Percentiles rank a stretch among this genome's conserved stretches.
Evolutionary conservation across 1,140 invertebrate genomes (phyloP).

Genomic region (Cyphomyrmex costatus): DNA sequence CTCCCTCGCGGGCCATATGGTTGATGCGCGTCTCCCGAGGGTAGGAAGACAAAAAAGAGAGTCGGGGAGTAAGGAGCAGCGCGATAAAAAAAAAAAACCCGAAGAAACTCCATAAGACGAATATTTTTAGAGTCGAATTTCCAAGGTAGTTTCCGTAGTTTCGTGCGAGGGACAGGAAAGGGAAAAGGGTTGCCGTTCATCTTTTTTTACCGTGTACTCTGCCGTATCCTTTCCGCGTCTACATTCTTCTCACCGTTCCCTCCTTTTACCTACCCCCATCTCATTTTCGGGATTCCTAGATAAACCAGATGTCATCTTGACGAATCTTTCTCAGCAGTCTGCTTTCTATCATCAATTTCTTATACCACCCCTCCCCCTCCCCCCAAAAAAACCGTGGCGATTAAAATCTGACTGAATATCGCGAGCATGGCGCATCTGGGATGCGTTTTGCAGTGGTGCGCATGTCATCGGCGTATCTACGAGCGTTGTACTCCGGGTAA

Average conservation of each 20-base stretch:
- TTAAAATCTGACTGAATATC: not conserved
- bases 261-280: conserved; percentile 45
- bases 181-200: conserved; percentile 70
- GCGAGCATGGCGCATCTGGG: conserved; percentile 20
- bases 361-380: too few species aligned
- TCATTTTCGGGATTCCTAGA: conserved; percentile 56
- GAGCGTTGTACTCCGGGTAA: conserved; percentile 78
- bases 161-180: conserved; percentile 48
- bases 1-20: conserved; percentile 75
- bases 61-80: conserved; percentile 44
- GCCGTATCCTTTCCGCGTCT: conserved; percentile 67
- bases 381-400: not conserved
- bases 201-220: not conserved
- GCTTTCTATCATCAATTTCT: conserved; percentile 36
- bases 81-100: conserved; percentile 39
- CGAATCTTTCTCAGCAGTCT: conserved; percentile 46
- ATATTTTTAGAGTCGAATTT: conserved; percentile 76
- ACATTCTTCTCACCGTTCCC: conserved; percentile 68
- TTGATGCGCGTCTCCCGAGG: conserved; percentile 69
- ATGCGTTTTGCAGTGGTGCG: conserved; percentile 47
- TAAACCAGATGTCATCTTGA: conserved; percentile 58
- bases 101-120: conserved; percentile 62
- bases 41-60: conserved; percentile 72
- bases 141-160: conserved; percentile 72
- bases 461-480: conserved; percentile 73